Evolutionary conservation across 2,113 vertebrate species (phyloP), one percentile per base, ranked within the genome.

Genomic region (Corvus moneduloides): DNA sequence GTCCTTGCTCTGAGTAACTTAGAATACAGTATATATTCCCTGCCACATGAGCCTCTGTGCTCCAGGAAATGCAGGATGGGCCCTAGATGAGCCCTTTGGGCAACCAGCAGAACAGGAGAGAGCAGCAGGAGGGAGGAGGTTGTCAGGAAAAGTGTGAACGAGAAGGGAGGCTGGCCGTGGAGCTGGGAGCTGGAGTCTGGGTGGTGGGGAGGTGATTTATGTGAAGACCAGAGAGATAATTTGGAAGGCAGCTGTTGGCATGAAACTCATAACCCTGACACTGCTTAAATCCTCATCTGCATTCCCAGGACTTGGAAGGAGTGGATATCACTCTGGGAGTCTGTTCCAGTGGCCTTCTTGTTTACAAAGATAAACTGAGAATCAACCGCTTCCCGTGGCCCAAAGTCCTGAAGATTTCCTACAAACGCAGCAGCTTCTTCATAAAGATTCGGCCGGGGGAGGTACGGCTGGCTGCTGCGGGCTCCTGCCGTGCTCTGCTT

Each of bases 361-460:
- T 99, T 94, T 99, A 99, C 96, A 99, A 99, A 97, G 99, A 99
- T 89, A 99, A 99, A 63, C 97, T 99, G 97, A 98, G 99, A 97
- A 99, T 99, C 97, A 99, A 99, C 94, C 99, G 99, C 52, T 99
- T 99, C 90, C 99, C 99, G 11, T 99, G 99, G 99, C 99, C 99
- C 61, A 99, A 99, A 97, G 99, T 99, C 39, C 98, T 99, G 61
- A 99, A 99, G 98, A 99, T 99, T 85, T 99, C 99, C 13, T 99
- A 99, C 96, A 99, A 99, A 94, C 99, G 99, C 86, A 99, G 99
- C 98, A 99, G 99, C 97, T 99, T 99, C 97, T 99, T 99, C 87
- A 99, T 99, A 88, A 99, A 99, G 97, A 99, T 99, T 78, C 98
- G 99, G 7, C 99, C 99, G 8, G 99, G 99, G 24, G 99, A 99